Percentiles rank a stretch among this genome's conserved stretches.
Evolutionary conservation across 2,888 invertebrate species (phyloP).

Genomic region (Dasypogon diadema): DNA sequence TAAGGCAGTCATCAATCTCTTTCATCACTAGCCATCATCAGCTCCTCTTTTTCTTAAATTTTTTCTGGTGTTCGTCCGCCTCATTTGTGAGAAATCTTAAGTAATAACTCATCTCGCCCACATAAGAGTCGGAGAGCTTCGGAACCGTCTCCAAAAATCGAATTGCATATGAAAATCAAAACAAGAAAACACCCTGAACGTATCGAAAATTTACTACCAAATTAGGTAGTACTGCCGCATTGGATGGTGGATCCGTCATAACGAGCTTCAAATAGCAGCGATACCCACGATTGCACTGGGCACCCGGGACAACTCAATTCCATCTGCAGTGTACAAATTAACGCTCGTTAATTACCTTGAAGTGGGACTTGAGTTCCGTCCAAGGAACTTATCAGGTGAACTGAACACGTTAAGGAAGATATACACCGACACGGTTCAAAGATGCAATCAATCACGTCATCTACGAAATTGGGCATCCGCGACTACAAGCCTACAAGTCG

Average conservation of each 20-base stretch:
- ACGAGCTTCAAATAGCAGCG: conserved; percentile 17
- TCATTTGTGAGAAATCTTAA: conserved; percentile 44
- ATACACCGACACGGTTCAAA: conserved; percentile 21
- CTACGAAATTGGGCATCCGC: conserved; percentile 39
- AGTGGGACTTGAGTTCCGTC: neutral
- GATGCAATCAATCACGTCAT: conserved; percentile 40
- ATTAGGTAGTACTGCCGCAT: conserved; percentile 10
- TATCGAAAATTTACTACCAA: conserved; percentile 37
- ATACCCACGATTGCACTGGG: neutral
- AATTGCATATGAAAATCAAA: conserved; percentile 7
- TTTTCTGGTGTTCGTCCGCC: conserved; percentile 14
- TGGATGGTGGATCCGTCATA: neutral
- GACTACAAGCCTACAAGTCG: neutral
- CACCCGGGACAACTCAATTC: conserved; percentile 41
- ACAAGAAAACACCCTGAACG: conserved; percentile 16
- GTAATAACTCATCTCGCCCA: conserved; percentile 50
- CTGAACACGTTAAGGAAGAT: neutral
- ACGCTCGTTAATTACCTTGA: conserved; percentile 46
- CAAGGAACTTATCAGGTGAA: neutral
- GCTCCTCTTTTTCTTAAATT: conserved; percentile 3
- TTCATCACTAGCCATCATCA: conserved; percentile 49
- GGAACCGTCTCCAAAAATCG: conserved; percentile 36
- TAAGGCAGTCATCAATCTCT: conserved; percentile 50
- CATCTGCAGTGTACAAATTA: conserved; percentile 36
- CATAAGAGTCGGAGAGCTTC: conserved; percentile 12